These are phyloP conservation scores for Equus quagga DNA, from an alignment of 2,113 vertebrate species.

Conservation along the genomic window DNA sequence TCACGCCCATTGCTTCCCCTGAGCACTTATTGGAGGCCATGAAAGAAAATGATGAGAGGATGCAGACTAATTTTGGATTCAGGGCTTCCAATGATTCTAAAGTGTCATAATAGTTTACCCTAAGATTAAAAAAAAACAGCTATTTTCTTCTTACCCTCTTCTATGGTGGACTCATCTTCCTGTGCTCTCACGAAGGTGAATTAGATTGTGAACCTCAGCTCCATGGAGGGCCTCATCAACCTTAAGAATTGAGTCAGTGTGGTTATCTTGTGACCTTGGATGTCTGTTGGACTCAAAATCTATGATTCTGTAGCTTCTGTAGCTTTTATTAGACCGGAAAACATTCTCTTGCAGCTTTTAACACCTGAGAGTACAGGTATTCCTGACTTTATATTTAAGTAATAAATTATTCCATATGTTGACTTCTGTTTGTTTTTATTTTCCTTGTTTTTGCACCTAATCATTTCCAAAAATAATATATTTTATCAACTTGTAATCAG, in stretches of 20 bases:
- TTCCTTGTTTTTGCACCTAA: neutral
- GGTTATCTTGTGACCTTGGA: neutral
- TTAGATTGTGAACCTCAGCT: neutral
- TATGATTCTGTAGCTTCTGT: neutral
- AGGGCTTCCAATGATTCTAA: neutral
- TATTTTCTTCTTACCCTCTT: neutral
- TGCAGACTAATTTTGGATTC: neutral
- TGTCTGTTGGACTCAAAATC: neutral
- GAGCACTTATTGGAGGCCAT: neutral
- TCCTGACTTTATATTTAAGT: neutral
- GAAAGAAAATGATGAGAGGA: neutral
- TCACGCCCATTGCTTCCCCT: neutral
- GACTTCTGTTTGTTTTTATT: neutral
- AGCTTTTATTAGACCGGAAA: neutral
- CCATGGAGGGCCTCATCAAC: fast-evolving
- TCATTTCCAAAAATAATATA: neutral
- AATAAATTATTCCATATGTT: neutral
- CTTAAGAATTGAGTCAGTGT: neutral
- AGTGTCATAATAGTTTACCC: neutral
- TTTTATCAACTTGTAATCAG: neutral
- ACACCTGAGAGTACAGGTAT: neutral
- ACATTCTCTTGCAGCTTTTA: neutral
- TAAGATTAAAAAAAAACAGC: neutral
- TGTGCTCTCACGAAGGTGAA: neutral
- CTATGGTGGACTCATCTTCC: neutral